Conservation (phyloP, 2,888 invertebrate genomes). For the Heliconius hortense region DNA sequence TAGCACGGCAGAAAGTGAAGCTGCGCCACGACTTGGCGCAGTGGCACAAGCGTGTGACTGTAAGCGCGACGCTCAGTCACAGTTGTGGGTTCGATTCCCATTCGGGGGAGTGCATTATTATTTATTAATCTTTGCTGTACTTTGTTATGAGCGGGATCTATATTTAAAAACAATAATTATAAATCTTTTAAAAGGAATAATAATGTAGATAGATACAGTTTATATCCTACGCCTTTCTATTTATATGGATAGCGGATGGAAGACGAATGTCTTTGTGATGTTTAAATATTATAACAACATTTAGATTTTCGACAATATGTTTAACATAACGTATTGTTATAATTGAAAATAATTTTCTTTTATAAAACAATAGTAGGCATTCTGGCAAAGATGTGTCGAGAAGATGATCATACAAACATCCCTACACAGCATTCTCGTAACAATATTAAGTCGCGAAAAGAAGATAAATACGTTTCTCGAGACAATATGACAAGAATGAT, state of each 20-base stretch:
- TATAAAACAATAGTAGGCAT: background rate
- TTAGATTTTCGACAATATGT: background rate
- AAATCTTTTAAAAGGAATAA: background rate
- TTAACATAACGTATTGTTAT: background rate
- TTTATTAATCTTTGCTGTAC: too few species aligned
- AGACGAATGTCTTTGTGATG: too few species aligned
- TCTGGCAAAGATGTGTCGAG: slow-evolving; percentile 7
- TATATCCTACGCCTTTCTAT: background rate
- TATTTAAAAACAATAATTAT: too few species aligned
- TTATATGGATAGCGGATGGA: too few species aligned
- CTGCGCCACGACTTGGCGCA: too few species aligned
- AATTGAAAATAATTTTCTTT: slow-evolving; percentile 14
- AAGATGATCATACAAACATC: slow-evolving; percentile 4
- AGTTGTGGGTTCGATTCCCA: too few species aligned
- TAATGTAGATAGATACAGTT: background rate
- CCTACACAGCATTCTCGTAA: slow-evolving; percentile 11
- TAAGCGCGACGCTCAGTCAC: too few species aligned
- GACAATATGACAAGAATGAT: slow-evolving; percentile 17
- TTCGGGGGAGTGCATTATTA: too few species aligned
- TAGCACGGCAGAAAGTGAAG: too few species aligned
- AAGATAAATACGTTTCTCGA: slow-evolving; percentile 11
- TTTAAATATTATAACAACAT: background rate
- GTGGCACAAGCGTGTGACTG: too few species aligned
- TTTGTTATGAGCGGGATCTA: too few species aligned
- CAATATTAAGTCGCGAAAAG: slow-evolving; percentile 20